These are phyloP conservation scores for Xestia sexstrigata DNA, from an alignment of 2,888 invertebrate species.

Conservation along the genomic window DNA sequence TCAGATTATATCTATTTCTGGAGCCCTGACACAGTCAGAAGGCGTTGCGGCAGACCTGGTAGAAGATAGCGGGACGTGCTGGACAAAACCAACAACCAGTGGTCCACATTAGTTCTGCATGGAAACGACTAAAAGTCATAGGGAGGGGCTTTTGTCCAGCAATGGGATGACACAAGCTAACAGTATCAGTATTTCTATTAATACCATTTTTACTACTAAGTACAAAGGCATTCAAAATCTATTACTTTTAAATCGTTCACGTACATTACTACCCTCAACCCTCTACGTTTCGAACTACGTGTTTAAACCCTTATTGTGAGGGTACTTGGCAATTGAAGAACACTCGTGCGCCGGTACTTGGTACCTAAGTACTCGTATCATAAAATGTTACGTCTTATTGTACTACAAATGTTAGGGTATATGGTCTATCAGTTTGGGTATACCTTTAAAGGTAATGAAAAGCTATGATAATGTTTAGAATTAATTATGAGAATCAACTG, in stretches of 20 bases:
- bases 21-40: too few species aligned
- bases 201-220: background rate
- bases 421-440: background rate
- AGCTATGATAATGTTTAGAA: background rate
- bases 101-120: too few species aligned
- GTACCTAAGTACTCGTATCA: constrained; percentile 34
- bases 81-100: too few species aligned
- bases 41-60: too few species aligned
- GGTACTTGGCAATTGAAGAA: constrained; percentile 55
- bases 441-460: constrained; percentile 1
- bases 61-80: too few species aligned
- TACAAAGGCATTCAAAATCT: background rate
- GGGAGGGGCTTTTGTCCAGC: too few species aligned
- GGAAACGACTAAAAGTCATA: too few species aligned
- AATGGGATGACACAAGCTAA: too few species aligned
- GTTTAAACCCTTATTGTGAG: constrained; percentile 55
- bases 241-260: constrained; percentile 10
- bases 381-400: constrained; percentile 59
- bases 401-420: background rate
- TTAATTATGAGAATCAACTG: constrained; percentile 10
- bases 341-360: constrained; percentile 14
- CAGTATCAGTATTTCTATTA: too few species aligned
- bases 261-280: background rate
- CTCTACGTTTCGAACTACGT: constrained; percentile 45
- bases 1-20: background rate